Evolutionary conservation across 2,797 vertebrate genomes (phyloP).

Genomic region (Sebastes nivosus): DNA sequence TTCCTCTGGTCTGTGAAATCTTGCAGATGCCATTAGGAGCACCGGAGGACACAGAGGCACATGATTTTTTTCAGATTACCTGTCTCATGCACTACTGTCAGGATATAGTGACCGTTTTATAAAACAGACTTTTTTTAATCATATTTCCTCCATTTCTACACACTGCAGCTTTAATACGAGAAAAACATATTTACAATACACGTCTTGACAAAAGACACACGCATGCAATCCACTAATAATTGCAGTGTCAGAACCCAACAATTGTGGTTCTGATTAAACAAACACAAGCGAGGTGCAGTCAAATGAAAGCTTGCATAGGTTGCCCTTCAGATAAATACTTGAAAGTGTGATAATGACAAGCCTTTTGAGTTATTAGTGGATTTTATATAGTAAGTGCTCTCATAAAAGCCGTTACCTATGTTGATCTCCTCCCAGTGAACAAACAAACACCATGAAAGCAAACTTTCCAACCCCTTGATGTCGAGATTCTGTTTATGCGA

Average conservation of each 20-base stretch:
- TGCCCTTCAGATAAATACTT: neutral
- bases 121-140: too few relatives aligned
- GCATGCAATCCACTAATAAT: neutral
- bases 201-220: neutral
- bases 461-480: constrained; percentile 19
- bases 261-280: neutral
- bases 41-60: too few relatives aligned
- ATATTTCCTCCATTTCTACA: too few relatives aligned
- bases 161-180: neutral
- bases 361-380: constrained; percentile 6
- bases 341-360: neutral
- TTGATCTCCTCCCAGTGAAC: constrained; percentile 39
- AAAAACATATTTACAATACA: neutral
- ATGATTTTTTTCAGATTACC: too few relatives aligned
- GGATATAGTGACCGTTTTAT: too few relatives aligned
- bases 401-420: constrained; percentile 6
- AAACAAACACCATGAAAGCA: constrained; percentile 38
- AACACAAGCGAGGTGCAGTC: neutral
- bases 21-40: too few relatives aligned
- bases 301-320: neutral
- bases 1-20: too few relatives aligned
- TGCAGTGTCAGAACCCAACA: neutral
- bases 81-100: too few relatives aligned
- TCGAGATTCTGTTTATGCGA: constrained; percentile 37
- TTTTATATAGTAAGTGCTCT: constrained; percentile 3